phyloP scores from a whole-genome alignment of 2,113 vertebrate genomes.

The Pterocles gutturalis region DNA sequence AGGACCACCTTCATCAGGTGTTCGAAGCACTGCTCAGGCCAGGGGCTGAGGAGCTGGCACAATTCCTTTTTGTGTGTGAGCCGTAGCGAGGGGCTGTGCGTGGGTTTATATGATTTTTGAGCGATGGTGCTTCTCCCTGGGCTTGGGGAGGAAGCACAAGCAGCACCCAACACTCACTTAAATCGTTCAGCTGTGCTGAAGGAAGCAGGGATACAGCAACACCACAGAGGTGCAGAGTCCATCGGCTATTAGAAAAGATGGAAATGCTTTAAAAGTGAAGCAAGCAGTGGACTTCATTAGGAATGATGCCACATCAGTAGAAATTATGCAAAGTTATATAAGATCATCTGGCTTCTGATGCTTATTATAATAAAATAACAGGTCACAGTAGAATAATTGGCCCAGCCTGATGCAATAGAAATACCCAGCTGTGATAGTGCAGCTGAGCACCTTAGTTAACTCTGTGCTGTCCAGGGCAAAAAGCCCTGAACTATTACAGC shows the following conservation, averaged over 20 bases:
- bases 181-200: neutral
- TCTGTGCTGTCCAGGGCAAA: neutral
- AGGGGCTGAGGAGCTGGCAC: neutral
- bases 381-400: neutral
- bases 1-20: neutral
- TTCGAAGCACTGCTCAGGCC: neutral
- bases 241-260: neutral
- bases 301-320: neutral
- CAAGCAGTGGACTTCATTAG: neutral
- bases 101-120: neutral
- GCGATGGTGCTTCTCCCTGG: neutral
- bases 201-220: neutral
- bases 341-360: neutral
- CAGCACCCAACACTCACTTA: neutral
- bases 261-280: neutral
- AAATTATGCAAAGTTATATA: neutral
- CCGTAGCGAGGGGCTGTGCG: rapidly evolving
- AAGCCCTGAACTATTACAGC: neutral
- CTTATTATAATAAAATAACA: constrained; percentile 29
- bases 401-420: neutral
- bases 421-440: neutral
- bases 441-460: neutral
- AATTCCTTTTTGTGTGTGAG: neutral
- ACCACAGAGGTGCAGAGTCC: neutral
- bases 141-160: neutral